Conservation (phyloP, 2,797 vertebrate genomes). For the Dallia pectoralis region DNA sequence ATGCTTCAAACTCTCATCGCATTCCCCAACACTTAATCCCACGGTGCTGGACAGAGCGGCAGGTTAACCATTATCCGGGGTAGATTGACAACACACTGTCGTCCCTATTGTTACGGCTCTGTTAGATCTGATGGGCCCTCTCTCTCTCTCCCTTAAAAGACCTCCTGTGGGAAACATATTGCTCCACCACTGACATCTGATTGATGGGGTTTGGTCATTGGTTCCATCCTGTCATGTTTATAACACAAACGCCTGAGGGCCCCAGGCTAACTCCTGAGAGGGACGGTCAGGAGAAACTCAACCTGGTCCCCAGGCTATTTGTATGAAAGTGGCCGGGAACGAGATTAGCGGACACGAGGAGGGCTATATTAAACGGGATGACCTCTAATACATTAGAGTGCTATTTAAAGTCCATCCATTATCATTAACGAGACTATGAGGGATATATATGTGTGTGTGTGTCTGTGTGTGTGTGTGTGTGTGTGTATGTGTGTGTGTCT, state of each 20-base stretch:
- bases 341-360: neutral
- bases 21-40: neutral
- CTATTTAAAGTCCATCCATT: conserved; percentile 10
- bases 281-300: neutral
- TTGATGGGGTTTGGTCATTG: conserved; percentile 3
- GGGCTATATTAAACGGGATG: neutral
- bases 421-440: conserved; percentile 12
- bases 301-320: neutral
- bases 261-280: neutral
- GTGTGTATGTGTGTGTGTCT: neutral
- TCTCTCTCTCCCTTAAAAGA: too few relatives aligned
- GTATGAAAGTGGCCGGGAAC: neutral
- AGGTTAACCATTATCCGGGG: neutral
- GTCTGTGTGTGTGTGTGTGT: conserved; percentile 2
- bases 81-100: neutral
- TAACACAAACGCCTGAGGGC: conserved; percentile 13
- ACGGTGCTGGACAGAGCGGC: neutral
- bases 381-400: neutral
- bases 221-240: conserved; percentile 7
- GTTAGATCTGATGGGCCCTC: neutral
- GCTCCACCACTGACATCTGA: conserved; percentile 12
- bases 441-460: neutral
- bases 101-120: neutral
- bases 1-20: neutral
- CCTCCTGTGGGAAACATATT: neutral